Percentiles rank a stretch among this genome's conserved stretches.
Evolutionary conservation across 35 echinoderm and acorn worm species (phyloP).

Genomic region (Strongylocentrotus purpuratus): DNA sequence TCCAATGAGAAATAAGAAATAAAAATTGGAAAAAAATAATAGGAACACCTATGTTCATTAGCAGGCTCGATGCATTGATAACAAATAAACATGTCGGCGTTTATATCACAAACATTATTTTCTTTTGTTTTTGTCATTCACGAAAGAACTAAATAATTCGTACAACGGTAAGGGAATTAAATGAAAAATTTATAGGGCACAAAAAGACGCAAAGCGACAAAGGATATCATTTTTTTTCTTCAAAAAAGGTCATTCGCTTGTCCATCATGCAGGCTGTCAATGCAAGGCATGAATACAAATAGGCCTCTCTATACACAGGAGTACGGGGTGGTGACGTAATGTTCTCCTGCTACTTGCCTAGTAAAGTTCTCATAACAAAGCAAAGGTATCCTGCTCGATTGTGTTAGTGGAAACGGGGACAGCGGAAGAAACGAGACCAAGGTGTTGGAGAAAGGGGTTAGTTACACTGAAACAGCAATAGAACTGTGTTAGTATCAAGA

Average conservation of each 20-base stretch:
- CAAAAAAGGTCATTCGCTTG: neutral
- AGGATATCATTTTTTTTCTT: neutral
- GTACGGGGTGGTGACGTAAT: neutral
- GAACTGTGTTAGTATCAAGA: conserved; percentile 32
- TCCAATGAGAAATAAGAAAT: no score
- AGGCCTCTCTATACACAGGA: neutral
- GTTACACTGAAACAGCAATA: conserved; percentile 33
- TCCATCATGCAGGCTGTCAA: neutral
- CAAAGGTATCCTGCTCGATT: conserved; percentile 28
- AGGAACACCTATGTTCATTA: no score
- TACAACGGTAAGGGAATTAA: neutral
- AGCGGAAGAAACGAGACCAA: conserved; percentile 22
- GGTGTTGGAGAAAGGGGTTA: conserved; percentile 37
- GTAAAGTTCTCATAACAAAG: conserved; percentile 48
- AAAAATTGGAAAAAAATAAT: no score
- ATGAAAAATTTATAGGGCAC: neutral
- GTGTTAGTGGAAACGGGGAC: conserved; percentile 44
- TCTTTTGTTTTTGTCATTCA: neutral
- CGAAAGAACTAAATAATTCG: neutral
- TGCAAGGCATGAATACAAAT: neutral
- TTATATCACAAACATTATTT: no score
- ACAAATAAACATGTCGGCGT: no score
- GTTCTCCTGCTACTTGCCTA: conserved; percentile 46
- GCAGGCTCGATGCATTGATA: no score
- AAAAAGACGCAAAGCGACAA: neutral